Conservation (phyloP, 1,140 invertebrate genomes). For the Leptestheria dahalacensis region DNA sequence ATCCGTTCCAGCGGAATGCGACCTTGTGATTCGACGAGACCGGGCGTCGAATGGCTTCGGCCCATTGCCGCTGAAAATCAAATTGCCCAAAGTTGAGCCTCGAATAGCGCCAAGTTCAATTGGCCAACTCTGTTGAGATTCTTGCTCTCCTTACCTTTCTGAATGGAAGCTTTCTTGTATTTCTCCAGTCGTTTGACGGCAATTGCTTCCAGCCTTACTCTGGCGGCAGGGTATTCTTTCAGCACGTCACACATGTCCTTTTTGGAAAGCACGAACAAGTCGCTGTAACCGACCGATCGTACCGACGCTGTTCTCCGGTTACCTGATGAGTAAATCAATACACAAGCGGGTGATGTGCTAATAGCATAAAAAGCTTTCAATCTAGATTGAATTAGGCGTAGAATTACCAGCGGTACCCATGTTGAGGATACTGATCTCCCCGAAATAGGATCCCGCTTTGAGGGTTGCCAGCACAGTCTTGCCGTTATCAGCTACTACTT, state of each 20-base stretch:
- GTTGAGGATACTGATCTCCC: slow-evolving; percentile 98
- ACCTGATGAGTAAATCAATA: slow-evolving; percentile 47
- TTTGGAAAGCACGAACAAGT: slow-evolving; percentile 95
- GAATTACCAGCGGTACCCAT: slow-evolving; percentile 98
- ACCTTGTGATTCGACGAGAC: slow-evolving; percentile 78
- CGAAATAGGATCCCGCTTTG: slow-evolving; percentile 96
- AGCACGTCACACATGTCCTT: slow-evolving; percentile 99
- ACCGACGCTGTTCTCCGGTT: slow-evolving; percentile 93
- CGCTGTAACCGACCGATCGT: slow-evolving; percentile 92
- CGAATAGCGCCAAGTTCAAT: no score
- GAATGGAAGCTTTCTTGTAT: slow-evolving; percentile 79
- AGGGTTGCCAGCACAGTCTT: slow-evolving; percentile 91
- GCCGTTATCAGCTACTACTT: slow-evolving; percentile 93
- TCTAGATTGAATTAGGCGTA: no score
- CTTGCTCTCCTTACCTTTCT: slow-evolving; percentile 49
- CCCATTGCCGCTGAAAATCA: slow-evolving; percentile 66
- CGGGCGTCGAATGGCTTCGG: slow-evolving; percentile 85
- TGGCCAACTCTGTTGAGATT: not conserved
- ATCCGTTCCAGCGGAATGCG: slow-evolving; percentile 77
- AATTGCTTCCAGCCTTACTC: slow-evolving; percentile 90
- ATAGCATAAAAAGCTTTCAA: no score
- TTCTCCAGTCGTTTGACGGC: slow-evolving; percentile 92
- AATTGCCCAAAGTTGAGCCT: no score
- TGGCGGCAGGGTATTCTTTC: slow-evolving; percentile 92
- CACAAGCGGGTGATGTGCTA: not conserved